phyloP scores from a whole-genome alignment of 2,888 invertebrate genomes.

The Acrobeloides nanus region DNA sequence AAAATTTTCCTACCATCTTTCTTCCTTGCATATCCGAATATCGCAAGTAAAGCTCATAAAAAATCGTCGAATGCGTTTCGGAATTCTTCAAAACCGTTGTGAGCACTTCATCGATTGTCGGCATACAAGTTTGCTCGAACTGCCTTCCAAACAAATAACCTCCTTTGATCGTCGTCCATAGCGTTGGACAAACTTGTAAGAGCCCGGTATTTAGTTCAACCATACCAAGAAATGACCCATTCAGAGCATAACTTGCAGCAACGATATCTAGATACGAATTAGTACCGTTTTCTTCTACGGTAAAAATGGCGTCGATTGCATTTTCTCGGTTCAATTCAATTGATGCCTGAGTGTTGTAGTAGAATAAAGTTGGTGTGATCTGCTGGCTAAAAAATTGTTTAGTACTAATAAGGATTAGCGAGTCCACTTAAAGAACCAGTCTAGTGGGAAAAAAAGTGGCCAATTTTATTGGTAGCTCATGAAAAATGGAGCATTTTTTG shows the following conservation, averaged over 20 bases:
- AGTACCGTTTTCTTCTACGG: conserved; percentile 15
- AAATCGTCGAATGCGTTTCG: conserved; percentile 36
- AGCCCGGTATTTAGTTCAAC: conserved; percentile 36
- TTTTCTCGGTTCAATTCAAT: conserved; percentile 36
- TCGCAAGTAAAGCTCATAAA: conserved; percentile 61
- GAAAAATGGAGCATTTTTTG: too few species aligned
- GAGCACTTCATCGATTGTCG: conserved; percentile 42
- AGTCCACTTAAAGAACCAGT: too few species aligned
- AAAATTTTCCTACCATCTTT: conserved; percentile 41
- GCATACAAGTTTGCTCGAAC: conserved; percentile 37
- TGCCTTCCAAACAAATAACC: conserved; percentile 55
- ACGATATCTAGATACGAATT: conserved; percentile 42
- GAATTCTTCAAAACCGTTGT: conserved; percentile 52
- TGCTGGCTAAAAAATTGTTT: conserved; percentile 1
- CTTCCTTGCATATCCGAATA: conserved; percentile 46
- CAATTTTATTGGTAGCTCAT: too few species aligned
- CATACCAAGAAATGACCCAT: conserved; percentile 55
- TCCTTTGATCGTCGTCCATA: conserved; percentile 20
- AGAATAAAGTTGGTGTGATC: conserved; percentile 33
- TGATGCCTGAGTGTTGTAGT: conserved; percentile 36
- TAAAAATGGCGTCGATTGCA: conserved; percentile 31
- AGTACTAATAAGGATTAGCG: too few species aligned
- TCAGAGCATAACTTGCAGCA: conserved; percentile 49
- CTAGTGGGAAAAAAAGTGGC: too few species aligned
- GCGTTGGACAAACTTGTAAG: conserved; percentile 54